Base-by-base conservation (phyloP, 1,140 invertebrate species). In the Lethocerus indicus region DNA sequence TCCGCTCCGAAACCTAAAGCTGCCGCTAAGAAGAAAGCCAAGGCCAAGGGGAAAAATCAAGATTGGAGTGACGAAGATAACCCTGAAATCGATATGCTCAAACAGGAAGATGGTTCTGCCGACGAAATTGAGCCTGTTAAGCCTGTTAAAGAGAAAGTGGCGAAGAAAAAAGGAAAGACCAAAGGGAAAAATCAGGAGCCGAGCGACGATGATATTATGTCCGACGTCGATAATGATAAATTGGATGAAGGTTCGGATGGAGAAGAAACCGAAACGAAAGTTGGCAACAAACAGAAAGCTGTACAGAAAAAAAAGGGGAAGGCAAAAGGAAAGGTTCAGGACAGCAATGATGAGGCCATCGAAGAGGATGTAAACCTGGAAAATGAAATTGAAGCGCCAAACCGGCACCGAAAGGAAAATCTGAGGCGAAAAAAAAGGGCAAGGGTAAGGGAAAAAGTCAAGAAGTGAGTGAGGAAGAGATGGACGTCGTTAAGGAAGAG, bases 1-100 rank as follows among this genome's bases (percentile, higher is more conserved):
- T 16, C 21, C 16, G 16, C 37, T 6, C 6, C 37, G 53, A 59
- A 23, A 56, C 56, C 24, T 13, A 49, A 50, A 40, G 20, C 41
- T 26, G 14, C 25, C 14, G 12, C 41, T 2, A 56, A 51, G 42
- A 54, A 54, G 42, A 51, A 56, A 43, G 42, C 39, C 21, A 53
- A 56, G 47, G 37, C 29, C n/a, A 50, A 59, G 56, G 39, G 51
- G n/a, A 57, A 59, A 43, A 50, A 47, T 51, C 49, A 56, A 50
- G 53, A 53, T 49, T 46, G 51, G 49, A 54, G 50, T 43, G 28
- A 55, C 57, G 24, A 66, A 64, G 56, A 64, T 57, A 56, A 67
- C 63, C 59, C 57, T 62, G 66, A 59, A 49, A 43, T 42, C 24
- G 35, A 52, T 59, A 53, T 7, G 35, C 58, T 29, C 57, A 58